These are phyloP conservation scores for Tokudaia muenninki DNA, from an alignment of 2,797 vertebrate species.

Conservation along the genomic window DNA sequence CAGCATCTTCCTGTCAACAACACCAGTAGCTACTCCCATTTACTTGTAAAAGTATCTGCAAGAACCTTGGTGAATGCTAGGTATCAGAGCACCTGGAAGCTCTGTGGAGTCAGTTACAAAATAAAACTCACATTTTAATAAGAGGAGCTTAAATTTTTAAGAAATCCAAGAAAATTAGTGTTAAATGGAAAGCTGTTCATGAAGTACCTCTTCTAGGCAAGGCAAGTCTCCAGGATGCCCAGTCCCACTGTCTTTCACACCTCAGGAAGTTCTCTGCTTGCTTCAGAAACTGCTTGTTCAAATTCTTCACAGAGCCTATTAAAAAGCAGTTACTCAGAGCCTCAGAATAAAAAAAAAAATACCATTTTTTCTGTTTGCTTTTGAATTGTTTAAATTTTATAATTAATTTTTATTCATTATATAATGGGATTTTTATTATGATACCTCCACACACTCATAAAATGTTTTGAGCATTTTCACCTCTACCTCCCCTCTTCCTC, in stretches of 20 bases:
- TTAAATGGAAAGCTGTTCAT: slow-evolving; percentile 19
- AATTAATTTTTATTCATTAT: not conserved
- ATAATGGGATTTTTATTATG: not conserved
- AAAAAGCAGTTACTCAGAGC: not conserved
- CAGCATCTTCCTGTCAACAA: not conserved
- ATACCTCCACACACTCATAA: not conserved
- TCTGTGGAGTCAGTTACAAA: not conserved
- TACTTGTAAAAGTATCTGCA: not conserved
- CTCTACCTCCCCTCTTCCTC: not conserved
- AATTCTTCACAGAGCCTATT: slow-evolving; percentile 1
- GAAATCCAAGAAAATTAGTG: not conserved
- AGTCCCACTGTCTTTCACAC: not conserved
- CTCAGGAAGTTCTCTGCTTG: not conserved
- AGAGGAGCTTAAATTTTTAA: not conserved
- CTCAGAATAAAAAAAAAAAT: not conserved
- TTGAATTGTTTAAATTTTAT: not conserved
- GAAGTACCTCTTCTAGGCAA: not conserved
- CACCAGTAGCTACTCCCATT: not conserved
- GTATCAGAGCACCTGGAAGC: not conserved
- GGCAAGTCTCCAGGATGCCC: not conserved
- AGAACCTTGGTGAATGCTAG: not conserved
- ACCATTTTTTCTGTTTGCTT: not conserved
- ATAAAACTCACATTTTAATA: slow-evolving; percentile 1
- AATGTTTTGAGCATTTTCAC: not conserved
- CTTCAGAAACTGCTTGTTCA: not conserved